phyloP scores from a whole-genome alignment of 2,888 invertebrate genomes.

The Sminthurides aquaticus region DNA sequence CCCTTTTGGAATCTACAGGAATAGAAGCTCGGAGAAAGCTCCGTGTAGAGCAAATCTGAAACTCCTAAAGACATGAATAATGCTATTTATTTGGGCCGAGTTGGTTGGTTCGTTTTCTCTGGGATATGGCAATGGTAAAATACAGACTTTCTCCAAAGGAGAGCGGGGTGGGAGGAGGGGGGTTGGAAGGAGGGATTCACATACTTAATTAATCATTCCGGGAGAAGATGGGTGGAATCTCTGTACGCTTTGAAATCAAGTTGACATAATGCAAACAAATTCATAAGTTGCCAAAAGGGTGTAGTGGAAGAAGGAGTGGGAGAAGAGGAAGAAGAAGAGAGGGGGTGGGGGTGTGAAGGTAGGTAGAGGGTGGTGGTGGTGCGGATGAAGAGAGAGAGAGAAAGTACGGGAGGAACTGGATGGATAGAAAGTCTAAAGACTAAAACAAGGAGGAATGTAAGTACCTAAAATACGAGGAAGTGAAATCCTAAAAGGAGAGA shows the following conservation, averaged over 20 bases:
- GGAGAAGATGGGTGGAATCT: not conserved
- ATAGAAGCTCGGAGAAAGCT: no score
- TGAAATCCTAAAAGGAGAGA: no score
- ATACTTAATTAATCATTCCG: not conserved
- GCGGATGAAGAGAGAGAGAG: not conserved
- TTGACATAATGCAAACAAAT: slow-evolving; percentile 20
- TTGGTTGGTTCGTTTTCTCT: no score
- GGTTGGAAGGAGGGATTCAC: not conserved
- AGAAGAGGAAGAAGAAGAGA: no score
- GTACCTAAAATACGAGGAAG: no score
- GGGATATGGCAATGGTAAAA: no score
- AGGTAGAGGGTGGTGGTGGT: not conserved
- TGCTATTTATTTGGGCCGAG: no score
- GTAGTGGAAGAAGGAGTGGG: not conserved
- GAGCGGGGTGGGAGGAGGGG: not conserved
- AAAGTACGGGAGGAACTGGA: no score
- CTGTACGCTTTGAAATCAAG: slow-evolving; percentile 5
- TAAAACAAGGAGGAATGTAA: not conserved
- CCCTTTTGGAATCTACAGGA: not conserved
- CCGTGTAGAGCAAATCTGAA: no score
- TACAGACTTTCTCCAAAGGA: not conserved
- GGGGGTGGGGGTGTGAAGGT: not conserved
- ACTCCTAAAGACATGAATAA: no score
- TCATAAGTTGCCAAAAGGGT: slow-evolving; percentile 4
- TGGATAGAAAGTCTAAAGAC: not conserved